These are phyloP conservation scores for Sturnus vulgaris DNA, from an alignment of 2,113 vertebrate genomes.

Conservation along the genomic window DNA sequence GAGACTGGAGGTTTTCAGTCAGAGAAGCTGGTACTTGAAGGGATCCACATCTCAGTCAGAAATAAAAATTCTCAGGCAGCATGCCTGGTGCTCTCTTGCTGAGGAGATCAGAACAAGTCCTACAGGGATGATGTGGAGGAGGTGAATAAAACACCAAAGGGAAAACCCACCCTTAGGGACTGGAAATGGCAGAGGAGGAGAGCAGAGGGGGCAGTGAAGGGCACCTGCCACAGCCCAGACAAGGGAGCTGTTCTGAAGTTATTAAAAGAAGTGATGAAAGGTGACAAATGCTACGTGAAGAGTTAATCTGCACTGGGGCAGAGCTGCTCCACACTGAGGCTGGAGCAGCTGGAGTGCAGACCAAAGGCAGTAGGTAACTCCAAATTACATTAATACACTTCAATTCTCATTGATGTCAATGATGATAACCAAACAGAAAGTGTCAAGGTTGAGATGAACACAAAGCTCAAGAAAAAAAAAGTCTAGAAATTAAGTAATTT, in stretches of 20 bases:
- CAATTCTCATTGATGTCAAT: background rate
- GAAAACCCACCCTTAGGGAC: background rate
- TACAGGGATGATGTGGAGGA: background rate
- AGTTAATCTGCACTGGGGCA: background rate
- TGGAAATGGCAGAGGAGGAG: background rate
- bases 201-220: rapidly evolving
- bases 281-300: background rate
- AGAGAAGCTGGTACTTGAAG: background rate
- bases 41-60: background rate
- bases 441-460: background rate
- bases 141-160: background rate
- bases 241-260: background rate
- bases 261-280: background rate
- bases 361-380: background rate
- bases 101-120: background rate
- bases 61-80: background rate
- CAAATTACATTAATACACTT: background rate
- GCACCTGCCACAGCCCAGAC: background rate
- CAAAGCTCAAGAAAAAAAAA: background rate
- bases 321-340: background rate
- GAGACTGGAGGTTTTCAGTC: background rate
- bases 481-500: background rate
- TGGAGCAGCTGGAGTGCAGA: background rate
- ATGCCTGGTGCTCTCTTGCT: background rate
- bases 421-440: background rate